Conservation (phyloP, 2,888 invertebrate species). For the Eristalis tenax region DNA sequence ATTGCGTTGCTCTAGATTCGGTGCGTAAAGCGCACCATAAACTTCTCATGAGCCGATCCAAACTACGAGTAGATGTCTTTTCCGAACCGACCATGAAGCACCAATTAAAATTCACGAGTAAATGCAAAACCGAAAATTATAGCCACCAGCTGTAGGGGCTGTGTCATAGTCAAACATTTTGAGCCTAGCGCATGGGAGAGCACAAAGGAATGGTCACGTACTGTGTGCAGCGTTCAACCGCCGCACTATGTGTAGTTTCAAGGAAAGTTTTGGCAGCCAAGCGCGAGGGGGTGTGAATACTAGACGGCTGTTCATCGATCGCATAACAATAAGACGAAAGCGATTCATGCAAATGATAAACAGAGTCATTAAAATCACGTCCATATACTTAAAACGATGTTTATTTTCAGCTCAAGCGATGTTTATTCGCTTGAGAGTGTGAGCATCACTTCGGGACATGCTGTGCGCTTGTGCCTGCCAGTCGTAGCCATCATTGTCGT, state of each 20-base stretch:
- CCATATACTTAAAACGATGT: conserved; percentile 43
- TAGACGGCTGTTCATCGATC: conserved; percentile 49
- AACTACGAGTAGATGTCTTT: conserved; percentile 3
- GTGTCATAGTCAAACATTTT: not conserved
- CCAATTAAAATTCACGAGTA: conserved; percentile 4
- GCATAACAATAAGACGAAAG: conserved; percentile 42
- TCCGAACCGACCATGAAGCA: conserved; percentile 14
- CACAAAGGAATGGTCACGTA: conserved; percentile 37
- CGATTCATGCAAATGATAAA: conserved; percentile 48
- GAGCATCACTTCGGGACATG: conserved; percentile 31
- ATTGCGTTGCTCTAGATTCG: not conserved
- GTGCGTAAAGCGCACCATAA: not conserved
- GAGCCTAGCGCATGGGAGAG: not conserved
- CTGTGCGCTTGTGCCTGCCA: conserved; percentile 14
- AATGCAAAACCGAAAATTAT: conserved; percentile 39
- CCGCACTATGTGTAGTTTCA: conserved; percentile 3
- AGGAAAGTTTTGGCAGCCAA: conserved; percentile 17
- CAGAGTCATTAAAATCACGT: conserved; percentile 51
- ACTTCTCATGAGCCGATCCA: conserved; percentile 3
- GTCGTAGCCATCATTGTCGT: conserved; percentile 2
- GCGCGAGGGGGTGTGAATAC: not conserved
- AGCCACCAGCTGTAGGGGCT: conserved; percentile 42
- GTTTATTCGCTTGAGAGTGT: conserved; percentile 29
- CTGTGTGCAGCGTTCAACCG: not conserved
- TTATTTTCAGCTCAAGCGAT: conserved; percentile 54